Conservation (phyloP, 2,113 vertebrate species). For the Vicugna pacos region DNA sequence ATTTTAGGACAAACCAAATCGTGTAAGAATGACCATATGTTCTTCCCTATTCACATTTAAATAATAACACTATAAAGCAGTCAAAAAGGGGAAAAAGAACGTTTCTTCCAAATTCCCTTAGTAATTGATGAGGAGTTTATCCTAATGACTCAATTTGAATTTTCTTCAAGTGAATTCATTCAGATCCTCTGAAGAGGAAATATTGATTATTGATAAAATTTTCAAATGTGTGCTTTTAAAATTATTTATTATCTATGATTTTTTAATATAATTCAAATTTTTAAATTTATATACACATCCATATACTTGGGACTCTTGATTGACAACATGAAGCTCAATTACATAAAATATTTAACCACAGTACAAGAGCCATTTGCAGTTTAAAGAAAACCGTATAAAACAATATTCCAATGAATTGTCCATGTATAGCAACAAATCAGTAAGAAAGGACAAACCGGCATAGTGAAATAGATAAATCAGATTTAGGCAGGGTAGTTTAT, state of each 20-base stretch:
- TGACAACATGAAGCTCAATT: conserved; percentile 58
- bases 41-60: conserved; percentile 12
- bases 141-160: conserved; percentile 4
- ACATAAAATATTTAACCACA: conserved; percentile 66
- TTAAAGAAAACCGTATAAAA: conserved; percentile 79
- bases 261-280: conserved; percentile 55
- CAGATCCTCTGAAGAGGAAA: background rate
- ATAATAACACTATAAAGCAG: background rate
- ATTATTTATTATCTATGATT: background rate
- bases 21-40: background rate
- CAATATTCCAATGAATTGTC: conserved; percentile 92
- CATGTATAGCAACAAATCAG: conserved; percentile 87
- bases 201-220: conserved; percentile 52
- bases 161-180: conserved; percentile 55
- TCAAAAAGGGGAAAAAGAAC: background rate
- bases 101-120: conserved; percentile 44
- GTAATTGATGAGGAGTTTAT: conserved; percentile 51
- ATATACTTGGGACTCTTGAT: conserved; percentile 50
- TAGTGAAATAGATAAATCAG: conserved; percentile 97
- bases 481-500: conserved; percentile 95
- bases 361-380: conserved; percentile 76
- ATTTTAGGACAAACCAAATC: background rate
- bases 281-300: background rate
- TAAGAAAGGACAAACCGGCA: conserved; percentile 92
- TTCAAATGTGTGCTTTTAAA: conserved; percentile 59